These are phyloP conservation scores for Macrotis lagotis DNA, from an alignment of 2,113 vertebrate species.

Conservation along the genomic window DNA sequence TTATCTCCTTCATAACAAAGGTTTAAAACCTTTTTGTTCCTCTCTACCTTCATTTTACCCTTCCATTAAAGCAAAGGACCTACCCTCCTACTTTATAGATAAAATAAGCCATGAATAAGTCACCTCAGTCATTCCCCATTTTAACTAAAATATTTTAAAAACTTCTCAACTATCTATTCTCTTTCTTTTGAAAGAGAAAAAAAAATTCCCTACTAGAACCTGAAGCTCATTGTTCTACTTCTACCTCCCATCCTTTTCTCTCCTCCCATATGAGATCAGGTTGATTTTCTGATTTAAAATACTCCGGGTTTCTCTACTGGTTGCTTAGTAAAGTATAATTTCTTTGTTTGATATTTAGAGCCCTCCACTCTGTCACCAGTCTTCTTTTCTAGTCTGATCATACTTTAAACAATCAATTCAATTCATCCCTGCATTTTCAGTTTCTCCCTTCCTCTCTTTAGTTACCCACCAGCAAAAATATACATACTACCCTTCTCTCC, in stretches of 20 bases:
- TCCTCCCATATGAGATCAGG: not conserved
- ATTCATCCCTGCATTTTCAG: no score
- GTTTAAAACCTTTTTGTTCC: not conserved
- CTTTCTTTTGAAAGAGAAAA: not conserved
- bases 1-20: not conserved
- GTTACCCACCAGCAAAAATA: no score
- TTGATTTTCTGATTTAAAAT: no score
- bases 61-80: not conserved
- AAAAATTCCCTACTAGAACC: no score
- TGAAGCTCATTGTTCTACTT: not conserved
- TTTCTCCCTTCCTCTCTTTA: no score
- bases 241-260: not conserved
- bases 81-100: not conserved
- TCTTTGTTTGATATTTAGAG: no score
- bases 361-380: no score
- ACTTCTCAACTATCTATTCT: not conserved
- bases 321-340: no score
- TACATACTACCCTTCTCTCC: no score
- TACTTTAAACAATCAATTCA: no score
- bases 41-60: not conserved
- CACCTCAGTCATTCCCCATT: not conserved
- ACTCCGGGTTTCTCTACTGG: no score
- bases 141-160: not conserved
- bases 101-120: not conserved
- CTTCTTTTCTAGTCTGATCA: no score